phyloP scores from a whole-genome alignment of 2,888 invertebrate species.

The Tiliacea citrago region DNA sequence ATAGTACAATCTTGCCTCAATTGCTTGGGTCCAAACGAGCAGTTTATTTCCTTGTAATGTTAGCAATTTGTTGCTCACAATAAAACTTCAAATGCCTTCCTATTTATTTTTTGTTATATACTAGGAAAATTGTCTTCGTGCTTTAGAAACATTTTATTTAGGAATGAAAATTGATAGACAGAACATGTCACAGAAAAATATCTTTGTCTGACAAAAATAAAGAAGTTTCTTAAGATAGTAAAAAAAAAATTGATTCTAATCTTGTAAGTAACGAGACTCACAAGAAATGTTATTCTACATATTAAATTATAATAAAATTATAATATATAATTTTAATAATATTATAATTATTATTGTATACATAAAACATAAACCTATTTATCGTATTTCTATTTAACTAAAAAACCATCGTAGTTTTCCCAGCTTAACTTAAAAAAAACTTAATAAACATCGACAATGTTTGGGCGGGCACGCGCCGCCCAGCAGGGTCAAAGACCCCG shows the following conservation, averaged over 20 bases:
- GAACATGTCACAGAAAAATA: not conserved
- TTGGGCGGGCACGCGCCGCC: constrained; percentile 81
- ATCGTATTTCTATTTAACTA: not conserved
- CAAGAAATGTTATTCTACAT: not conserved
- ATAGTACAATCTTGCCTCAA: constrained; percentile 64
- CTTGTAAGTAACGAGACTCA: not conserved
- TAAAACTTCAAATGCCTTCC: constrained; percentile 20
- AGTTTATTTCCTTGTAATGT: constrained; percentile 60
- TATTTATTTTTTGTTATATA: not conserved
- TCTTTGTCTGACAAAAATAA: not conserved
- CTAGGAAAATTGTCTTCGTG: not conserved
- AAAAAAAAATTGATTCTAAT: constrained; percentile 6
- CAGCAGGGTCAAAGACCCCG: constrained; percentile 79
- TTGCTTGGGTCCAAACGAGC: constrained; percentile 56
- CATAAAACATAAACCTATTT: not conserved
- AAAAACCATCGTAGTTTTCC: not conserved
- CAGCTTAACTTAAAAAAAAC: constrained; percentile 51
- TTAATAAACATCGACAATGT: constrained; percentile 73
- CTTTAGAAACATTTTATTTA: not conserved
- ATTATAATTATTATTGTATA: not conserved
- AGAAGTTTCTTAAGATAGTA: not conserved
- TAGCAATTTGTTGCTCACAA: constrained; percentile 40
- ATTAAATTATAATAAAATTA: too few species aligned
- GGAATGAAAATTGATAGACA: not conserved
- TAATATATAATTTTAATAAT: too few species aligned